These are phyloP conservation scores for Argyra leucocephala DNA, from an alignment of 2,888 invertebrate genomes.

Conservation along the genomic window DNA sequence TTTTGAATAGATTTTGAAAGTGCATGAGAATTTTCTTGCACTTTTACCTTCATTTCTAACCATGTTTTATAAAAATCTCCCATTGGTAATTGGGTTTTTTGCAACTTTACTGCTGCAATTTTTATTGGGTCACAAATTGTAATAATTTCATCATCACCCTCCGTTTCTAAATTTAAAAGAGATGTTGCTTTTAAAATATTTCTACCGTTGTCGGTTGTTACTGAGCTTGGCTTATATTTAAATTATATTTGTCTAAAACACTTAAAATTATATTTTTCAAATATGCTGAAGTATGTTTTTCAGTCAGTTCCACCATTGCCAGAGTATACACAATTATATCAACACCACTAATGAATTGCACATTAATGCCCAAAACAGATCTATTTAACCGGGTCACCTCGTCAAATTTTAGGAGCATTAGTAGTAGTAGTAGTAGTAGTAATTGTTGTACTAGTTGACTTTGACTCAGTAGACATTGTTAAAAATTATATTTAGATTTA, in stretches of 20 bases:
- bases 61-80: not conserved
- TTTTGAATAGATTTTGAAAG: not conserved
- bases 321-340: not conserved
- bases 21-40: not conserved
- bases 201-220: not conserved
- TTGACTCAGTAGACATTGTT: too few species aligned
- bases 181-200: not conserved
- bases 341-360: not conserved
- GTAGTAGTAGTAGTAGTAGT: too few species aligned
- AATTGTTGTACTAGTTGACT: too few species aligned
- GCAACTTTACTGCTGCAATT: not conserved
- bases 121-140: not conserved
- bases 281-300: not conserved
- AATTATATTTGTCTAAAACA: not conserved
- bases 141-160: not conserved
- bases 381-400: not conserved
- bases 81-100: not conserved
- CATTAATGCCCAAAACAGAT: not conserved
- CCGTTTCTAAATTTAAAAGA: not conserved
- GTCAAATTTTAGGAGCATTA: too few species aligned
- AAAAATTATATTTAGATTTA: too few species aligned
- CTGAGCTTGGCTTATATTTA: not conserved
- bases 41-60: not conserved
- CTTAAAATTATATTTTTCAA: not conserved
- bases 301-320: not conserved